These are phyloP conservation scores for Druon quercuslanigerum DNA, from an alignment of 1,140 invertebrate genomes.

Conservation along the genomic window DNA sequence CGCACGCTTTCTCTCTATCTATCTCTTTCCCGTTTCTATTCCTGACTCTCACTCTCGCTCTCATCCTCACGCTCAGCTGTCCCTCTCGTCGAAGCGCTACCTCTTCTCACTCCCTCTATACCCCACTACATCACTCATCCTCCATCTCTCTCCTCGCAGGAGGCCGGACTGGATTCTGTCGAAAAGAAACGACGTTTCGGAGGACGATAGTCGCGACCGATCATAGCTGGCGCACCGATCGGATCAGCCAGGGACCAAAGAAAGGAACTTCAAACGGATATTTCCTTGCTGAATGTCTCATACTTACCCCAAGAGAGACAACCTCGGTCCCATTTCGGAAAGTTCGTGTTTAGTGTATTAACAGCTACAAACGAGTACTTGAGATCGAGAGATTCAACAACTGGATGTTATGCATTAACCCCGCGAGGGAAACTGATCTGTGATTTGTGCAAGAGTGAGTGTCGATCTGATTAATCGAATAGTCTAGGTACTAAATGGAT, in stretches of 20 bases:
- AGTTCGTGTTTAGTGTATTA: not conserved
- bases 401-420: not conserved
- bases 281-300: conserved; percentile 9
- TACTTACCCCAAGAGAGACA: conserved; percentile 15
- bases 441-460: conserved; percentile 10
- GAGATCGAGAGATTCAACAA: not conserved
- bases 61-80: conserved; percentile 50
- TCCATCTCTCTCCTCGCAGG: conserved; percentile 43
- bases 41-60: conserved; percentile 29
- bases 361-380: not conserved
- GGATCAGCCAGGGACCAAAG: conserved; percentile 59
- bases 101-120: conserved; percentile 39
- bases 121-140: conserved; percentile 42
- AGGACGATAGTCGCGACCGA: conserved; percentile 75
- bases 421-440: not conserved
- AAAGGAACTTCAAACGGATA: conserved; percentile 6
- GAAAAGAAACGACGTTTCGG: conserved; percentile 76
- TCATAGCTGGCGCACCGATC: conserved; percentile 76
- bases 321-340: not conserved
- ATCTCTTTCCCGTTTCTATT: conserved; percentile 15
- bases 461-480: not conserved
- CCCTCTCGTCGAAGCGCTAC: conserved; percentile 39
- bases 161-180: conserved; percentile 64
- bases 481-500: not conserved
- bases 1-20: conserved; percentile 48